Evolutionary conservation across 2,888 invertebrate genomes (phyloP), one percentile per base, ranked within the genome.

Genomic region (Sesia bembeciformis): DNA sequence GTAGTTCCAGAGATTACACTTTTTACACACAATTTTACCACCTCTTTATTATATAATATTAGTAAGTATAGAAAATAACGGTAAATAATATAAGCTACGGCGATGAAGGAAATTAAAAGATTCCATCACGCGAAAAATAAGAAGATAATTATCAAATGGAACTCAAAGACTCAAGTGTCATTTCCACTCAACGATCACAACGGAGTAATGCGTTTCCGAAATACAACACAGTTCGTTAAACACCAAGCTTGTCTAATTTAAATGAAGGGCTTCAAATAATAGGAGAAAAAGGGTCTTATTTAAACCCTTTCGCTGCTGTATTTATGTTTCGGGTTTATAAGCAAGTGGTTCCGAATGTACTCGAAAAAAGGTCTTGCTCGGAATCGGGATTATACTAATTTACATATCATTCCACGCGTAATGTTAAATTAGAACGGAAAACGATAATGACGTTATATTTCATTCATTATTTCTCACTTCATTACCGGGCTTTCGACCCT

Each of bases 171-270:
- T 46, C 23, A 46, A 46, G 46, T 46, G 46, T 46, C 46, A 46
- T 23, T 46, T 7, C n/a, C 46, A 46, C 46, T 46, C 23, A 46
- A 46, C 7, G 8, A 46, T 46, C n/a, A 8, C 46, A 46, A 23
- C 46, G 46, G 46, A 46, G 46, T 46, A 53, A 53, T 49, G 53
- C 49, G 49, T 43, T 53, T 53, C 42, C 40, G 7, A 49, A 52
- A 54, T 54, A 39, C 53, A 43, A 55, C 53, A 56, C 56, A 57
- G 54, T 54, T 57, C 58, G 53, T 58, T 58, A 56, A 60, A 58
- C 56, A 53, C 55, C 52, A 51, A 49, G 53, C 53, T 61, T 64
- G 66, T 67, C 68, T 68, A 68, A 66, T 68, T 67, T 62, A 66
- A 65, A 68, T 62, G 62, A 59, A 56, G 51, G 54, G 54, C 46